Evolutionary conservation across 2,113 vertebrate genomes (phyloP).

Genomic region (Ardeotis arabs): DNA sequence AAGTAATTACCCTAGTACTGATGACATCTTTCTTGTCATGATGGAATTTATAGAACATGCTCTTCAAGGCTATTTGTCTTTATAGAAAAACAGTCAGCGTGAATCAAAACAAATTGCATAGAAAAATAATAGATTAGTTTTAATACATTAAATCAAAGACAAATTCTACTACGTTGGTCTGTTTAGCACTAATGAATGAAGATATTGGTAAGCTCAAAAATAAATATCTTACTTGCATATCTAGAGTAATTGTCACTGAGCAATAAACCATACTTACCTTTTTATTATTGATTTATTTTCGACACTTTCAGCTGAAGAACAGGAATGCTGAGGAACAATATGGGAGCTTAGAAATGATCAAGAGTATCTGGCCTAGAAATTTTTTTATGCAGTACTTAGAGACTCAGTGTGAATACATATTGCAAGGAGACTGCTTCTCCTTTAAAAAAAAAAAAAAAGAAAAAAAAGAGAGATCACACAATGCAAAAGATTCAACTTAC

Average conservation of each 20-base stretch:
- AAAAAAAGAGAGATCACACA: neutral
- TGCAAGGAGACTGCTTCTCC: neutral
- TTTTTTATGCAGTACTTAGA: neutral
- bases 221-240: neutral
- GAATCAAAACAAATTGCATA: neutral
- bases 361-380: neutral
- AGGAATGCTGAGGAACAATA: neutral
- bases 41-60: constrained; percentile 2
- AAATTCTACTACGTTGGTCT: neutral
- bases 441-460: neutral
- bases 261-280: neutral
- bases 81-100: neutral
- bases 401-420: neutral
- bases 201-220: neutral
- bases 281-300: neutral
- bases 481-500: neutral
- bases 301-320: neutral
- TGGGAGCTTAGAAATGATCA: neutral
- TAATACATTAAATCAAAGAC: neutral
- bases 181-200: neutral
- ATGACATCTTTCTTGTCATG: constrained; percentile 3
- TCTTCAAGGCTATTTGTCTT: neutral
- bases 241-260: neutral
- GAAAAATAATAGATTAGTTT: neutral
- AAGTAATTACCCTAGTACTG: neutral